Percentiles rank a stretch among this genome's conserved stretches.
Conservation (phyloP, 2,113 vertebrate species). For the Epinephelus lanceolatus region DNA sequence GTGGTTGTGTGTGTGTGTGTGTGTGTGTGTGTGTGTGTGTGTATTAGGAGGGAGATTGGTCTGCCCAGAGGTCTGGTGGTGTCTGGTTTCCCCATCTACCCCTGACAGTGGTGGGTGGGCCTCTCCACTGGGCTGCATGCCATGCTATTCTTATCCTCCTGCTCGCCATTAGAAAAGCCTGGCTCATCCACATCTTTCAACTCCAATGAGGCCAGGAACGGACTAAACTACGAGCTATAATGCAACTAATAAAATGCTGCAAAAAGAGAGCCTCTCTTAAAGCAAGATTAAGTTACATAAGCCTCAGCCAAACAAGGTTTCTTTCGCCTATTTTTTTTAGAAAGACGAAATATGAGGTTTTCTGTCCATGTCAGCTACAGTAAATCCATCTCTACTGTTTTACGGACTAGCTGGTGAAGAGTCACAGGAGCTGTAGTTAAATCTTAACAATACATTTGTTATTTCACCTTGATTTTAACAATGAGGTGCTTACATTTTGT, state of each 20-base stretch:
- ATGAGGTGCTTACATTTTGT: background rate
- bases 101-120: constrained; percentile 43
- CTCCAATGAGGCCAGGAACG: constrained; percentile 5
- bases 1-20: constrained; percentile 26
- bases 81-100: constrained; percentile 59
- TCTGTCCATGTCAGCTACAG: background rate
- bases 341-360: background rate
- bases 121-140: constrained; percentile 57
- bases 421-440: background rate
- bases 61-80: constrained; percentile 45
- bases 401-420: too few relatives aligned
- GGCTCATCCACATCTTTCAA: constrained; percentile 19
- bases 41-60: constrained; percentile 3
- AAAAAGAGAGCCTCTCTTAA: background rate
- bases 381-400: background rate
- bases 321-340: background rate
- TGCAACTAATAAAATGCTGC: constrained; percentile 10
- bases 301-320: background rate
- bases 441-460: background rate
- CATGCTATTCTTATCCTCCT: constrained; percentile 74
- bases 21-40: constrained; percentile 18
- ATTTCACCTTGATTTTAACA: constrained; percentile 9
- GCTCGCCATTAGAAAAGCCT: constrained; percentile 23
- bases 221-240: background rate
- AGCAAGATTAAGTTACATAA: background rate